Conservation (phyloP, 2,797 vertebrate species). For the Halcyon chelicuti region DNA sequence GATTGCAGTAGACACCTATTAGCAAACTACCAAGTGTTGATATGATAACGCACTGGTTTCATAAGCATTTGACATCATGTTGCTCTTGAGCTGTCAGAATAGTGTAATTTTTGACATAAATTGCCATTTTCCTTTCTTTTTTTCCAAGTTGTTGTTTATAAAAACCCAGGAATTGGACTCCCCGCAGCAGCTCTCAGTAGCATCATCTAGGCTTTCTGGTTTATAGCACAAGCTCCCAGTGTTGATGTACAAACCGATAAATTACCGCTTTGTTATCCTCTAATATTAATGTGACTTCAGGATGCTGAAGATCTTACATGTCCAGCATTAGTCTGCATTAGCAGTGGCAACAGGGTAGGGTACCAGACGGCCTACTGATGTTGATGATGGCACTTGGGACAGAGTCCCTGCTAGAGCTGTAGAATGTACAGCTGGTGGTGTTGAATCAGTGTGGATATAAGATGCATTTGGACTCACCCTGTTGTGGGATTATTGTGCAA, state of each 20-base stretch:
- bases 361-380: accelerated
- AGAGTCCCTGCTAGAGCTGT: not conserved
- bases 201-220: not conserved
- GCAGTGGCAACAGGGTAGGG: not conserved
- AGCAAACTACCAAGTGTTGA: not conserved
- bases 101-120: not conserved
- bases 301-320: not conserved
- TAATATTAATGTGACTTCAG: not conserved
- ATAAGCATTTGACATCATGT: not conserved
- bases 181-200: not conserved
- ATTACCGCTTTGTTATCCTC: not conserved
- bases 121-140: not conserved
- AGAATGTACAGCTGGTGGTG: not conserved
- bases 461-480: not conserved
- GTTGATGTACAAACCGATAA: not conserved
- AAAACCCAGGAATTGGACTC: not conserved
- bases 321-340: not conserved
- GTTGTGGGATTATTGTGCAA: not conserved
- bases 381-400: not conserved
- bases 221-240: not conserved
- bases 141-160: not conserved
- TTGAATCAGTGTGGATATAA: accelerated
- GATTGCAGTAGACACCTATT: not conserved
- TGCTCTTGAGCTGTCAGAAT: not conserved
- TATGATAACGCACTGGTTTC: not conserved